phyloP scores from a whole-genome alignment of 1,140 invertebrate species.

The Tetramorium alpestre region DNA sequence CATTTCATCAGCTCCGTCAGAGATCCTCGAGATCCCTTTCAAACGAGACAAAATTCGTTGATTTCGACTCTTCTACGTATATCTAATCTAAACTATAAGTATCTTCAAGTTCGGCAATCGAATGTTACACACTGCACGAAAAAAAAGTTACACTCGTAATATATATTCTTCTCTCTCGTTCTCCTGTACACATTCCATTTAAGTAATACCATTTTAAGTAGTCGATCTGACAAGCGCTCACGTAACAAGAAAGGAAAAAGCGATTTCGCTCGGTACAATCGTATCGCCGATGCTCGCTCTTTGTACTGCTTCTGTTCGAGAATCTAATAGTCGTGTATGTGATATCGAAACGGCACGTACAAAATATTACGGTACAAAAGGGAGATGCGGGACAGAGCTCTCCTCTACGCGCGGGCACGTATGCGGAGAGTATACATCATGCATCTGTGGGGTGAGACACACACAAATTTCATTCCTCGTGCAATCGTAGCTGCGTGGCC shows the following conservation, averaged over 20 bases:
- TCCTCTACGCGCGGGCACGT: not conserved
- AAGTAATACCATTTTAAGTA: constrained; percentile 41
- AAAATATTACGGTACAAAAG: constrained; percentile 37
- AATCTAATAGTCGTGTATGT: not conserved
- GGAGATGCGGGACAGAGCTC: not conserved
- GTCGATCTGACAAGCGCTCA: not conserved
- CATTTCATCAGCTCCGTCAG: not conserved
- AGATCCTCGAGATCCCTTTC: not conserved
- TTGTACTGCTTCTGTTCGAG: constrained; percentile 23
- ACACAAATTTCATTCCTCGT: constrained; percentile 32
- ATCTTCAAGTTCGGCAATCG: not conserved
- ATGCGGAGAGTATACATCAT: not conserved
- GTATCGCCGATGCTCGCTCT: not conserved
- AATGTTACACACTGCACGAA: not conserved
- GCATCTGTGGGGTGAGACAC: not conserved
- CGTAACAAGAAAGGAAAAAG: not conserved
- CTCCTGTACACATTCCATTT: not conserved
- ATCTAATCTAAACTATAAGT: not conserved
- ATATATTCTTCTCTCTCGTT: not conserved
- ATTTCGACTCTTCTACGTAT: not conserved
- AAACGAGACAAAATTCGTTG: not conserved
- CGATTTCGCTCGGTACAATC: constrained; percentile 12
- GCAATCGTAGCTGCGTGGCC: not conserved
- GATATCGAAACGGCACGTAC: constrained; percentile 18
- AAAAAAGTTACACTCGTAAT: not conserved